A percentile compares a stretch with the other conserved stretches of the same genome.
These are phyloP conservation scores for Physeter macrocephalus DNA, from an alignment of 2,113 vertebrate species.

Conservation along the genomic window DNA sequence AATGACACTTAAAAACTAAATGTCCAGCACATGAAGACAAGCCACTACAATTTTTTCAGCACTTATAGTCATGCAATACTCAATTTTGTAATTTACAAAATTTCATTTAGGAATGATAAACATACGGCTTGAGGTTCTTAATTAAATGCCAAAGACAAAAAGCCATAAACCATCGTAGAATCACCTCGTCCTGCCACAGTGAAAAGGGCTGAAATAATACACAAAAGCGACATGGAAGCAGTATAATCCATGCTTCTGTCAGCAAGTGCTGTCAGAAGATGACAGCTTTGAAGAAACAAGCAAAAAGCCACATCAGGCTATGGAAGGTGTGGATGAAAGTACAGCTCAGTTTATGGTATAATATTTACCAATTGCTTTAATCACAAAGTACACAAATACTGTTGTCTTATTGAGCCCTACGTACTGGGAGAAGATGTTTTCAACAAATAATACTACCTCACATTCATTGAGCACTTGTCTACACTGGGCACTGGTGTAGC, in stretches of 20 bases:
- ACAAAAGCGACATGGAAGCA: background rate
- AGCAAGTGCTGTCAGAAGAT: background rate
- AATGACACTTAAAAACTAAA: background rate
- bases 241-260: background rate
- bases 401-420: background rate
- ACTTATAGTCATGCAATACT: background rate
- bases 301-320: background rate
- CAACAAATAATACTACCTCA: background rate
- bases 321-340: background rate
- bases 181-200: background rate
- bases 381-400: background rate
- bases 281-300: background rate
- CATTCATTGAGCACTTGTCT: background rate
- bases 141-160: slow-evolving; percentile 4
- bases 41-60: background rate
- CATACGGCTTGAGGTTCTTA: background rate
- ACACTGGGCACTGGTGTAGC: background rate
- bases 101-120: slow-evolving; percentile 34
- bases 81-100: background rate
- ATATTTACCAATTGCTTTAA: background rate
- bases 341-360: background rate
- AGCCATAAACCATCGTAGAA: background rate
- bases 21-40: background rate
- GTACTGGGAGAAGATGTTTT: background rate
- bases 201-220: background rate